Evolutionary conservation across 2,888 invertebrate species (phyloP).

Genomic region (Automeris io): DNA sequence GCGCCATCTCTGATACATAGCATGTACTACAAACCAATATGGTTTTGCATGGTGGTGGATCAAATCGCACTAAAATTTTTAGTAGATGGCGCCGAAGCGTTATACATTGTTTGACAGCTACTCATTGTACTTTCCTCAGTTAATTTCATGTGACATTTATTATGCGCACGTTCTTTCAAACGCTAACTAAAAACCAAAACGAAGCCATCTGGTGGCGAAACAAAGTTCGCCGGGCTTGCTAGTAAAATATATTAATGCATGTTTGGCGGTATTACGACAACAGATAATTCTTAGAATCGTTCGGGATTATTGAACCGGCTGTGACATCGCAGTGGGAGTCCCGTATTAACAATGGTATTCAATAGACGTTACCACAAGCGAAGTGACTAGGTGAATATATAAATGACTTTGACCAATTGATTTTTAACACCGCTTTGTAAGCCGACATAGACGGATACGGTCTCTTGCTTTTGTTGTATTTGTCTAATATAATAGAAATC

Average conservation of each 20-base stretch:
- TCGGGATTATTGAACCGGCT: conserved; percentile 27
- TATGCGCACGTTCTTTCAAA: too few relatives aligned
- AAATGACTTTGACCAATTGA: conserved; percentile 71
- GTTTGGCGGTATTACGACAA: conserved; percentile 3
- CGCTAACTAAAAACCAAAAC: too few relatives aligned
- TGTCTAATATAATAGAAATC: conserved; percentile 26
- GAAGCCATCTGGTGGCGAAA: too few relatives aligned
- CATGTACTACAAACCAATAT: too few relatives aligned
- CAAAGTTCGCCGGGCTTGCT: too few relatives aligned
- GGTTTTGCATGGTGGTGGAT: too few relatives aligned
- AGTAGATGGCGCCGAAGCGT: too few relatives aligned
- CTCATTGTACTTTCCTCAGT: too few relatives aligned
- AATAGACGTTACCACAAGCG: conserved; percentile 44
- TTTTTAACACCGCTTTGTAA: conserved; percentile 57
- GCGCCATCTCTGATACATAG: too few relatives aligned
- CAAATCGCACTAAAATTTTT: too few relatives aligned
- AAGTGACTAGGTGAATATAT: conserved; percentile 44
- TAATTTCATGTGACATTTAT: too few relatives aligned
- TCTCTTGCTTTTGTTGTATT: conserved; percentile 34
- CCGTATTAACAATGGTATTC: conserved; percentile 49
- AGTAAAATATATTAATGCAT: conserved; percentile 3
- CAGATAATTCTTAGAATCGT: conserved; percentile 1
- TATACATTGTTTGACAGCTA: too few relatives aligned
- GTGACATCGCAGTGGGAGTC: conserved; percentile 58
- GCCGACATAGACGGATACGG: conserved; percentile 31